These are phyloP conservation scores for Clarias laeviceps DNA, from an alignment of 2,797 vertebrate genomes.

Conservation along the genomic window DNA sequence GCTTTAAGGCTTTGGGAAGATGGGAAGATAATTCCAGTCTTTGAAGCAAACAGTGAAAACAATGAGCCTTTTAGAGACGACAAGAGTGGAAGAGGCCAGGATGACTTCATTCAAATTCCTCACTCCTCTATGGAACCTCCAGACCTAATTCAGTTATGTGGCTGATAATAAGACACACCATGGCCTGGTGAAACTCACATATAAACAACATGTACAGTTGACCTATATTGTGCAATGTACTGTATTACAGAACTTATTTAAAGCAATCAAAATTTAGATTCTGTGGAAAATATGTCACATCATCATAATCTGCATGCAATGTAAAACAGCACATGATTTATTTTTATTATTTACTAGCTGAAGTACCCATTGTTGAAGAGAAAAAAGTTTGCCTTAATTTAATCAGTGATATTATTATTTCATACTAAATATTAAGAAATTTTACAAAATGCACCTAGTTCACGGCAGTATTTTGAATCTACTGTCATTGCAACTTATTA, in stretches of 20 bases:
- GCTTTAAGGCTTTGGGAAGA: conserved; percentile 1
- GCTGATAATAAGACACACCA: background rate
- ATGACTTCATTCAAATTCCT: conserved; percentile 24
- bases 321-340: background rate
- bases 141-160: conserved; percentile 3
- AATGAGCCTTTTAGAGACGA: conserved; percentile 41
- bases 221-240: background rate
- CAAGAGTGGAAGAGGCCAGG: background rate
- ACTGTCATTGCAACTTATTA: too few species aligned
- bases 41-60: conserved; percentile 25
- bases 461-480: too few species aligned
- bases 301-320: background rate
- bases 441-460: too few species aligned
- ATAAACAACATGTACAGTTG: background rate
- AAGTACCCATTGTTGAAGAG: too few species aligned
- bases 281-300: background rate
- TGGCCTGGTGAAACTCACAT: background rate
- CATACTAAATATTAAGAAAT: too few species aligned
- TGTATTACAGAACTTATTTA: background rate
- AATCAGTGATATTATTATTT: too few species aligned
- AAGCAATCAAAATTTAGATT: background rate
- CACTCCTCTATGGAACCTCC: background rate
- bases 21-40: conserved; percentile 21
- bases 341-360: background rate
- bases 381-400: background rate